Percentiles rank a stretch among this genome's conserved stretches.
These are phyloP conservation scores for Prolemur simus DNA, from an alignment of 2,113 vertebrate species.

Conservation along the genomic window DNA sequence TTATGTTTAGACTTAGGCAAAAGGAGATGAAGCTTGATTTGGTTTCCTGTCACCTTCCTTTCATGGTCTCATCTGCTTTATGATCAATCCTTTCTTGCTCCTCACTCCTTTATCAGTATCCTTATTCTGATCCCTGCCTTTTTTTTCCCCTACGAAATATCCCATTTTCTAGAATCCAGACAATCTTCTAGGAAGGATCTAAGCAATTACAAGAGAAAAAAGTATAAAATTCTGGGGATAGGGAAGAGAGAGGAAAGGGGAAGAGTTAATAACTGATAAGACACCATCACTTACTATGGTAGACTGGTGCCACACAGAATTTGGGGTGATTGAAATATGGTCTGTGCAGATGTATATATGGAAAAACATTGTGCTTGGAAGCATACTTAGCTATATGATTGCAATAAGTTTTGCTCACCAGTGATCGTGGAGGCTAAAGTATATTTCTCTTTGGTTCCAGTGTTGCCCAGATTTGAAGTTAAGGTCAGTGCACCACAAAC, in stretches of 20 bases:
- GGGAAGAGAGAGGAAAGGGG: background rate
- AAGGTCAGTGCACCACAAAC: constrained; percentile 55
- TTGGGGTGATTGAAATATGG: background rate
- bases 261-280: background rate
- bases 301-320: background rate
- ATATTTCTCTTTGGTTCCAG: constrained; percentile 71
- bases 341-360: background rate
- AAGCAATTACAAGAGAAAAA: background rate
- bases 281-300: background rate
- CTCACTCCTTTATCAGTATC: background rate
- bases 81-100: background rate
- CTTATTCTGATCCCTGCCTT: background rate
- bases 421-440: background rate
- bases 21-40: background rate
- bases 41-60: background rate
- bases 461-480: constrained; percentile 81
- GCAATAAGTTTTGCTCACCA: background rate
- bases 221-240: background rate
- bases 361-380: background rate
- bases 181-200: background rate
- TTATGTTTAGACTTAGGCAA: background rate
- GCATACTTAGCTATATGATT: background rate
- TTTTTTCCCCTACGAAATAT: background rate
- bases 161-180: background rate
- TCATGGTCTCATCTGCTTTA: background rate